Conservation (phyloP, 2,888 invertebrate species). For the Luffia ferchaultella region DNA sequence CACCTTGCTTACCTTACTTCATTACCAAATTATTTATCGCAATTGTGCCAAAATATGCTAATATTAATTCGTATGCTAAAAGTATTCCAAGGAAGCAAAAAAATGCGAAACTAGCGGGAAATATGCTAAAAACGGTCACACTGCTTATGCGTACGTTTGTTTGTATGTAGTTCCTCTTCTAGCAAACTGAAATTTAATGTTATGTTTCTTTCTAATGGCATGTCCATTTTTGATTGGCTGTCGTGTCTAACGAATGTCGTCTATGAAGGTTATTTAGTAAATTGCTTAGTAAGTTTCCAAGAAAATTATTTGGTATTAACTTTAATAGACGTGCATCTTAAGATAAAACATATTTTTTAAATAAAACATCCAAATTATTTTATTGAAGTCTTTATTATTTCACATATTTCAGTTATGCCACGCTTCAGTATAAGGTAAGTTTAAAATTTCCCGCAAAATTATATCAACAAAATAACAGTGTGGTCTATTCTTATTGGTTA, state of each 20-base stretch:
- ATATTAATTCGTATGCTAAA: too few species aligned
- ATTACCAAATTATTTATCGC: too few species aligned
- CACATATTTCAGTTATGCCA: neutral
- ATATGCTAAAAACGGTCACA: too few species aligned
- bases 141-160: too few species aligned
- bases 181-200: too few species aligned
- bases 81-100: too few species aligned
- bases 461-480: conserved; percentile 31
- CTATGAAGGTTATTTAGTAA: neutral
- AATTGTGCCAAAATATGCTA: too few species aligned
- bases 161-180: too few species aligned
- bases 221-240: conserved; percentile 42
- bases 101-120: too few species aligned
- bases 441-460: conserved; percentile 18
- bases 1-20: too few species aligned
- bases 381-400: neutral
- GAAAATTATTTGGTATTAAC: neutral
- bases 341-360: too few species aligned
- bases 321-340: too few species aligned
- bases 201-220: conserved; percentile 41
- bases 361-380: neutral
- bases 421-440: neutral
- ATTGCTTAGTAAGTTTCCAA: neutral
- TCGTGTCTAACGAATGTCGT: neutral
- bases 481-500: conserved; percentile 57